Base-by-base conservation (phyloP, 2,888 invertebrate species). In the Stratiomys singularior region DNA sequence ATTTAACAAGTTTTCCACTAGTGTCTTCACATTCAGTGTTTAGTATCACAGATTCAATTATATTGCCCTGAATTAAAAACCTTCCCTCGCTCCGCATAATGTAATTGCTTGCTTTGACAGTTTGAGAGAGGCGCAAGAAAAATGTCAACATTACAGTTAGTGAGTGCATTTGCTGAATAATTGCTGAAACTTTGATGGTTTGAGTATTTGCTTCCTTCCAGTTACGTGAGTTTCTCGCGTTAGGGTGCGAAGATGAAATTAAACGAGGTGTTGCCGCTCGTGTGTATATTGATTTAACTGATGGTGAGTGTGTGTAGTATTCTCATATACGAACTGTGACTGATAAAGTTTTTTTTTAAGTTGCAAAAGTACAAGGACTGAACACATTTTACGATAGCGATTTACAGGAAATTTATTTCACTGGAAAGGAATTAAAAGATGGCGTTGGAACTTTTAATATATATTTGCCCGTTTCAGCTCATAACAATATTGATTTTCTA, bases 211-310 rank as follows among this genome's bases (percentile, higher is more conserved):
- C 30, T 72, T 27, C 18, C 18, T 69, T 77, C 44, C 72, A 82
- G 82, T 67, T 81, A 0, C 76, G 79, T 74, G 85, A 88, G 72
- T 88, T 90, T 81, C 84, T 86, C 76, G 84, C 84, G 63, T 79
- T 88, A 27, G 89, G 89, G 0, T 88, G 89, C 67, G 83, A 81
- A 13, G 86, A 88, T 81, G 85, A 85, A 79, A 82, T 85, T 23
- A 87, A 88, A 81, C 88, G 89, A 18, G 86, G 88, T 1, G 83
- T 89, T 79, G 88, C 89, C 0, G 86, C 87, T 72, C 88, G 90
- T 81, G 88, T 90, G 1, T 90, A 89, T 81, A 85, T 89, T 64
- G 90, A 91, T 82, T 83, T 91, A 58, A 87, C 87, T 80, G 89
- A 89, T 87, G 89, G 90, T 90, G 86, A 37, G 18, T 0, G 11